Evolutionary conservation across 2,888 invertebrate species (phyloP), one percentile per base, ranked within the genome.

Genomic region (Sepioteuthis lessoniana): DNA sequence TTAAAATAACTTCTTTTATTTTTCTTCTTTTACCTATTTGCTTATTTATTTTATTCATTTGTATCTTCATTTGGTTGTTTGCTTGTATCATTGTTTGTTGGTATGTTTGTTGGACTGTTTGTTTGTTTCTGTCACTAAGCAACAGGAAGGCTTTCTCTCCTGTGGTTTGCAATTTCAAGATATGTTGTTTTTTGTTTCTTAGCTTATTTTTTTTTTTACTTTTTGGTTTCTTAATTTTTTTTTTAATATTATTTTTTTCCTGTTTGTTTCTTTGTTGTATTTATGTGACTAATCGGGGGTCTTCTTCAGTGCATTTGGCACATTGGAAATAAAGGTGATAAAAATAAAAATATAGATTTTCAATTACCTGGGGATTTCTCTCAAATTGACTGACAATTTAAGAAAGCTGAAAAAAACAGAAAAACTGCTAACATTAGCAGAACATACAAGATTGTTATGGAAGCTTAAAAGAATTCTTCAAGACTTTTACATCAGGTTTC

Each of bases 91-190:
- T 76, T 60, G 25, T 19, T n/a, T n/a, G n/a, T n/a, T n/a, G n/a
- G n/a, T n/a, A n/a, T n/a, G n/a, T n/a, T 60, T 76, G 16, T 76
- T 76, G 76, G n/a, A 35, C n/a, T 76, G 76, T 76, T 76, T 76
- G 25, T 76, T 76, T 76, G 76, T 76, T 76, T 76, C n/a, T n/a
- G 76, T 76, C n/a, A 35, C 76, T 76, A 35, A 76, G 76, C 76
- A 76, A 76, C 76, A 76, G 76, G 76, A 76, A 76, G 76, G n/a
- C 76, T 76, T 76, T 76, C 76, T 76, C 76, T 76, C 76, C 76
- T 35, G n/a, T 76, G 76, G 76, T 76, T 76, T 76, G 76, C 76
- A 35, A 76, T 76, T 76, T 76, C 16, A 76, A 76, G 35, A 76
- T 16, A 13, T 0, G n/a, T 76, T 76, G 8, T 76, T n/a, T 76